These are phyloP conservation scores for Cryptotermes secundus DNA, from an alignment of 1,140 invertebrate species.

Conservation along the genomic window DNA sequence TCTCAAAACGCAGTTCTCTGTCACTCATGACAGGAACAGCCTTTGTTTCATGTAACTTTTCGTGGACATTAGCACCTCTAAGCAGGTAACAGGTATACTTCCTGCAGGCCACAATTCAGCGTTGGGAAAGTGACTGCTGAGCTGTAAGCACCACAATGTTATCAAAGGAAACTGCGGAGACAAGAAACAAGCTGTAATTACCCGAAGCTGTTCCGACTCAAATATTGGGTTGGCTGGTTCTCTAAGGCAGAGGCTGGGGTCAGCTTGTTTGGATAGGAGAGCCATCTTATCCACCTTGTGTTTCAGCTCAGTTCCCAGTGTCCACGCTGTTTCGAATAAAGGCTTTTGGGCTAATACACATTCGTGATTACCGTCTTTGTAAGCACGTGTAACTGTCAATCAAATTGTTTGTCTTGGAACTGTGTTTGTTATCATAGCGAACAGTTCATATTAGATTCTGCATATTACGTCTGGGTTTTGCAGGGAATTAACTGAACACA, in stretches of 20 bases:
- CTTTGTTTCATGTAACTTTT: too few species aligned
- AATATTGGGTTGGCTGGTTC: background rate
- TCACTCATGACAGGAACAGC: too few species aligned
- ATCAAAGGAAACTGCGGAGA: too few species aligned
- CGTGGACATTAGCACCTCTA: too few species aligned
- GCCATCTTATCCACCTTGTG: background rate
- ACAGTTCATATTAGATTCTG: background rate
- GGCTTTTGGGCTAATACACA: background rate
- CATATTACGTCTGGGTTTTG: background rate
- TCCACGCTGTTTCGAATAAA: background rate
- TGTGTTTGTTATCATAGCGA: background rate
- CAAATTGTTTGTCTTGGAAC: background rate
- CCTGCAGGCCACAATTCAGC: too few species aligned
- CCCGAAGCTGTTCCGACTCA: too few species aligned
- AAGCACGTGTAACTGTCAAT: background rate
- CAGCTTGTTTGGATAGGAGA: constrained; percentile 9
- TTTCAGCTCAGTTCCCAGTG: background rate
- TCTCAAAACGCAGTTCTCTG: too few species aligned
- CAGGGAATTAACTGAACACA: background rate
- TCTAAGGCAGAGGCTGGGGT: background rate
- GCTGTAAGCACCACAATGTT: too few species aligned
- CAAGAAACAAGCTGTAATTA: too few species aligned
- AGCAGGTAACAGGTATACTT: too few species aligned
- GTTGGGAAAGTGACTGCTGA: too few species aligned
- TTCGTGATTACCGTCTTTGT: background rate